Base-by-base conservation (phyloP, 1,140 invertebrate species). In the Drosophila trapezifrons region DNA sequence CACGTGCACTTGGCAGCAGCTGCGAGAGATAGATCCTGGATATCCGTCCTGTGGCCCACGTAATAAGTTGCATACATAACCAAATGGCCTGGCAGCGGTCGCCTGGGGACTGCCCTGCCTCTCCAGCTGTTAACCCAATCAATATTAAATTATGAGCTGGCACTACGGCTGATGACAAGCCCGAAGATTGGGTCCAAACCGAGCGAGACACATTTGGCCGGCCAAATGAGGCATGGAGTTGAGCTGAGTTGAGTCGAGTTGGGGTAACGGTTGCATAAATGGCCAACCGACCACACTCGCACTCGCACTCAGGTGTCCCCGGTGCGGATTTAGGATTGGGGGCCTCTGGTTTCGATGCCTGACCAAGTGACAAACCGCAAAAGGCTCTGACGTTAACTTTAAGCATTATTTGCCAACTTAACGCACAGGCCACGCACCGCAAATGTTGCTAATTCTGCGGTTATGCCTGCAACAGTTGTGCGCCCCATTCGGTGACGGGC, bases 401-500 rank as follows among this genome's bases (percentile, higher is more conserved):
- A 89, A 89, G 84, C 85, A 84, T 80, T 80, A 80, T 72, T 80
- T 80, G 70, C 74, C 79, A 85, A 85, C 74, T 78, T 89, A 80
- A 80, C 84, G 76, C 63, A 60, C 65, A 72, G 71, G 66, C 54
- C 59, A 55, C 69, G 27, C 49, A 75, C 84, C 84, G 66, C 84
- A 89, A 79, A 89, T 80, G 77, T 80, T 80, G 79, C 85, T 89
- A 89, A 89, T 89, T 89, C 82, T 89, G 84, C 52, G 84, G 84
- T 80, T 78, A 47, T 64, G 74, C 47, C 80, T 75, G 84, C 80
- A 89, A 84, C 80, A 74, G 84, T 89, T 84, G 57, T 63, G 54
- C 60, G 43, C 27, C 22, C 54, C 52, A 32, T 57, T 22, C n/a
- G 43, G 17, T 27, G 43, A 10, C 7, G 58, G 29, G 7, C 3